Evolutionary conservation across 2,113 vertebrate species (phyloP).

Genomic region (Acanthochromis polyacanthus): DNA sequence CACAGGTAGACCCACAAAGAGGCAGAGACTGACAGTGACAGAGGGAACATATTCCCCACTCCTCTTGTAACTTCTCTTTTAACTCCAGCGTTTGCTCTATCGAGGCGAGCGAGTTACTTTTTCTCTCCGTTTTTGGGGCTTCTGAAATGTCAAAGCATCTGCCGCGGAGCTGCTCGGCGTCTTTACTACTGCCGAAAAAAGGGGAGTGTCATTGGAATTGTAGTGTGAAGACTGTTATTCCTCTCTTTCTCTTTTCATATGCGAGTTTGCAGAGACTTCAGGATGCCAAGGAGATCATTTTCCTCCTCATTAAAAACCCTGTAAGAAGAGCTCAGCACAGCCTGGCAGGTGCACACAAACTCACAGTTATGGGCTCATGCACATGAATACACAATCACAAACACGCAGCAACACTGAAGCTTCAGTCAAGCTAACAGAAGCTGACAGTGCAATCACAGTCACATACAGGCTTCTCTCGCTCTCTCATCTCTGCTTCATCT

Average conservation of each 20-base stretch:
- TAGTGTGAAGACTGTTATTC: conserved; percentile 19
- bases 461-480: conserved; percentile 12
- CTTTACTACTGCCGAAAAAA: conserved; percentile 6
- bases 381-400: conserved; percentile 13
- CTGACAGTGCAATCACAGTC: conserved; percentile 59
- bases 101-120: conserved; percentile 18
- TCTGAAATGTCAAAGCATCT: conserved; percentile 46
- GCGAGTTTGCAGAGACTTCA: conserved; percentile 36
- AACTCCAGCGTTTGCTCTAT: conserved; percentile 44
- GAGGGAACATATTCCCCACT: conserved; percentile 37
- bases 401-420: conserved; percentile 22
- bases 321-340: conserved; percentile 26
- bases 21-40: conserved; percentile 29
- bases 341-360: conserved; percentile 28
- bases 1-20: conserved; percentile 24
- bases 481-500: conserved; percentile 34
- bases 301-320: conserved; percentile 53
- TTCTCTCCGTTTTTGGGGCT: conserved; percentile 10
- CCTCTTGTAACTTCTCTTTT: conserved; percentile 47
- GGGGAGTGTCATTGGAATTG: conserved; percentile 48
- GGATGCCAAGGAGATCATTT: conserved; percentile 18
- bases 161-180: neutral
- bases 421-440: conserved; percentile 42
- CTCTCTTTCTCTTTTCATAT: conserved; percentile 25
- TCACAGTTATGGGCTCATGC: conserved; percentile 10